Percentiles rank a stretch among this genome's conserved stretches.
Evolutionary conservation across 2,888 invertebrate species (phyloP).

Genomic region (Chydorus sphaericus): DNA sequence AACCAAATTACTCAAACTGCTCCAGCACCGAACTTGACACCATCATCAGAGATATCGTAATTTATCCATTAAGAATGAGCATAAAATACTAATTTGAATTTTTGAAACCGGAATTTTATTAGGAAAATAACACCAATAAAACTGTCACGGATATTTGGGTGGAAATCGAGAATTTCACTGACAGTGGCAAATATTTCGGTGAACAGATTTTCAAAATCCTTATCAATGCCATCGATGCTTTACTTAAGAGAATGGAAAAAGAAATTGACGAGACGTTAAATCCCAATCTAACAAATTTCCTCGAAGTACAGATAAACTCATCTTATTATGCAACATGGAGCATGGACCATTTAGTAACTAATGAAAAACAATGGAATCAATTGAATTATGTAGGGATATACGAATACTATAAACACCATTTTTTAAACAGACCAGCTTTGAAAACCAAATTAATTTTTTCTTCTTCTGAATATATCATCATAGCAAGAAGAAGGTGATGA

Average conservation of each 20-base stretch:
- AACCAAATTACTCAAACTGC: not conserved
- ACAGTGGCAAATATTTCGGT: constrained; percentile 8
- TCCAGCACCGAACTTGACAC: not conserved
- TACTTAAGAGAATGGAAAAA: constrained; percentile 2
- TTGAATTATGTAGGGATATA: not conserved
- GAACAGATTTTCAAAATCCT: constrained; percentile 12
- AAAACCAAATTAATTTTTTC: too few species aligned
- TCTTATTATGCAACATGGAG: not conserved
- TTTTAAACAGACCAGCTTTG: too few species aligned
- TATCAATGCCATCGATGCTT: not conserved
- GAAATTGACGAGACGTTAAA: not conserved
- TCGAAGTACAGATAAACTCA: not conserved
- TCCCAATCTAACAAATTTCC: too few species aligned
- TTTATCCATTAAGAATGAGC: too few species aligned
- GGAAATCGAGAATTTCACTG: not conserved
- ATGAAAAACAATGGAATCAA: constrained; percentile 5
- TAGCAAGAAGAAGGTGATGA: too few species aligned
- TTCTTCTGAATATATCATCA: too few species aligned
- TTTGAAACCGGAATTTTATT: not conserved
- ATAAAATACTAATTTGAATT: too few species aligned
- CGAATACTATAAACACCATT: too few species aligned
- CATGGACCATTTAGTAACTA: not conserved
- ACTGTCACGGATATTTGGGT: not conserved
- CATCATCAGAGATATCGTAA: not conserved
- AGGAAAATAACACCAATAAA: not conserved